Base-by-base conservation (phyloP, 2,113 vertebrate genomes). In the Hemiprocne comata region DNA sequence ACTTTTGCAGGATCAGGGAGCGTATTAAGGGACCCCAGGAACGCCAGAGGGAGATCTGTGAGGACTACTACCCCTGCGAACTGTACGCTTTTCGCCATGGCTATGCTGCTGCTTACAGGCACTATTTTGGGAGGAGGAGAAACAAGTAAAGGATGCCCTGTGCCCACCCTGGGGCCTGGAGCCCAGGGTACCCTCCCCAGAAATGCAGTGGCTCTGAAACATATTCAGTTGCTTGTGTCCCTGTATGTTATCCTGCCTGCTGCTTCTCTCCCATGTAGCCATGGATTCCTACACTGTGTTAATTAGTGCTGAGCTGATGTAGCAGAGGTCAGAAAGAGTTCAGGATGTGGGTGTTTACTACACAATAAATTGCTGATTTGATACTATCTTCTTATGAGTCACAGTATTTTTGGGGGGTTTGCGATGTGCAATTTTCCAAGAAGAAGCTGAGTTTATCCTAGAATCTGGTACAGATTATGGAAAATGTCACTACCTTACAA, bases 21-120 rank as follows among this genome's bases (percentile, higher is more conserved):
- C 97, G 90, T 7, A 76, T 2, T 57, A 99, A 99, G 97, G 91
- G 97, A 2, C 88, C 77, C 9, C 90, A 97, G 0, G 99, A 99
- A 97, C 72, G 79, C 17, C 98, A 97, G 34, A 96, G 98, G 12
- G 99, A 99, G 97, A 97, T 92, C 60, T 99, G 99, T 1, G 99
- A 99, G 83, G 98, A 99, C 88, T 98, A 97, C 93, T 95, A 91
- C 13, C 98, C 98, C 1, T 99, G 99, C 1, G 98, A 98, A 40
- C 76, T 72, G 62, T 98, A 98, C 0, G 98, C 99, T 17, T 81
- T 82, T 23, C 88, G 53, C 85, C 86, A 98, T 0, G 99, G 99
- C 23, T 98, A 97, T 46, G 85, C 95, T 9, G 94, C 97, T 58
- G 99, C 99, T 93, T 99, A 98, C 88, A 98, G 97, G 61, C 98